Conservation (phyloP, 1,140 invertebrate genomes). For the Pemphigus obesinymphae region DNA sequence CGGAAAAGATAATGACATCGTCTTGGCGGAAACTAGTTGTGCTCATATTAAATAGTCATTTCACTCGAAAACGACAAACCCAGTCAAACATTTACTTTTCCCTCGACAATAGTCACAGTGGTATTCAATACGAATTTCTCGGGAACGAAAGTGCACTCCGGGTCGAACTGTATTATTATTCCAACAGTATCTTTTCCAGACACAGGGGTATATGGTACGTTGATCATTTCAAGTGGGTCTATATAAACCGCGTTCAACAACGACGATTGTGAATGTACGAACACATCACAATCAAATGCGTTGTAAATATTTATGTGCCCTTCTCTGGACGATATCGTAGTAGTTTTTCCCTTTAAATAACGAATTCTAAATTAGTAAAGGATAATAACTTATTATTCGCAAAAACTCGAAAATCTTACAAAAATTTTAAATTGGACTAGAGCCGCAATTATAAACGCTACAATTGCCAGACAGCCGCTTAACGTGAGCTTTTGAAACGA, state of each 20-base stretch:
- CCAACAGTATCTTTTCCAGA: not conserved
- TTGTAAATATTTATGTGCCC: constrained; percentile 70
- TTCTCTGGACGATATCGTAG: constrained; percentile 48
- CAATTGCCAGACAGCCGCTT: constrained; percentile 63
- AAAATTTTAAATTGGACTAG: constrained; percentile 58
- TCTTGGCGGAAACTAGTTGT: no score
- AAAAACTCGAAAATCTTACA: not conserved
- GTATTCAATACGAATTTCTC: not conserved
- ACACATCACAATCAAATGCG: constrained; percentile 49
- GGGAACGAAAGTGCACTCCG: not conserved
- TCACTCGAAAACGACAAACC: no score
- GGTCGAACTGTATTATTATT: not conserved
- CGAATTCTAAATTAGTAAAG: no score
- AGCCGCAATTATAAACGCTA: constrained; percentile 64
- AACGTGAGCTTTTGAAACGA: constrained; percentile 60
- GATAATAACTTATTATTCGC: not conserved
- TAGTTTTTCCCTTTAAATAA: not conserved
- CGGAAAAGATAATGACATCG: no score
- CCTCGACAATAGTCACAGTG: not conserved
- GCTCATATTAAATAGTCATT: no score
- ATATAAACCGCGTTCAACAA: not conserved
- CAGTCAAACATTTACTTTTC: not conserved
- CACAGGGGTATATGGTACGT: not conserved
- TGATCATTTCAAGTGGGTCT: not conserved
- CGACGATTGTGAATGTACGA: not conserved